Base-by-base conservation (phyloP, 2,113 vertebrate species). In the human (Homo sapiens) region DNA sequence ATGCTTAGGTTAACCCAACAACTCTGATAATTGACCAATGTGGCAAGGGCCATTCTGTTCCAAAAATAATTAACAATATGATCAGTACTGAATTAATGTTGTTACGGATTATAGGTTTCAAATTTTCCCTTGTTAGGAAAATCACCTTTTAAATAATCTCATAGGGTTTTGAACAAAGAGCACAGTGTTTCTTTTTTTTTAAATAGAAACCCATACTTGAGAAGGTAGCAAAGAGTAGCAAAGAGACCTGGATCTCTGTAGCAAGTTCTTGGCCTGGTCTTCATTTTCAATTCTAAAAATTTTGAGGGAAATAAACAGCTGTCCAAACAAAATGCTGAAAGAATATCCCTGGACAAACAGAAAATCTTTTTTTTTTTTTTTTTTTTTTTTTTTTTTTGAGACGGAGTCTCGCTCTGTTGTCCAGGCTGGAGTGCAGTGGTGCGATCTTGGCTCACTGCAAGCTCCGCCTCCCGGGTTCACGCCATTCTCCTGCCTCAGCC, bases 291-390 rank as follows among this genome's bases (percentile, higher is more conserved):
- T 68, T 96, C 80, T 75, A 78, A 57, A 95, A 93, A 10, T 97
- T 94, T 84, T 48, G 17, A 98, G 97, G 68, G 92, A 92, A 97
- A 98, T 94, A 89, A 96, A 72, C 1, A 94, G 32, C 89, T 98
- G 64, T 96, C 85, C 87, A 97, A 96, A 97, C 90, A 17, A 97
- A 79, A 43, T 70, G 38, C 94, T 97, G 73, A 76, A 88, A 96
- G 83, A 78, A 83, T 87, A 90, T 97, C 43, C 17, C 23, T 89
- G 73, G 88, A 90, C 82, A 90, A 90, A 82, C 22, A 9, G 0
- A 61, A 94, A 48, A 25, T 45, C 8, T 45, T 45, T 45, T 45
- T 45, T 45, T 45, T 45, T 45, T 45, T 7, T 45, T 45, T 45
- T 45, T 45, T 45, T 7, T 45, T 45, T 45, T 7, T 45, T 45